A percentile compares a stretch with the other conserved stretches of the same genome.
These are phyloP conservation scores for Oncorhynchus gorbuscha DNA, from an alignment of 2,113 vertebrate species.

Conservation along the genomic window DNA sequence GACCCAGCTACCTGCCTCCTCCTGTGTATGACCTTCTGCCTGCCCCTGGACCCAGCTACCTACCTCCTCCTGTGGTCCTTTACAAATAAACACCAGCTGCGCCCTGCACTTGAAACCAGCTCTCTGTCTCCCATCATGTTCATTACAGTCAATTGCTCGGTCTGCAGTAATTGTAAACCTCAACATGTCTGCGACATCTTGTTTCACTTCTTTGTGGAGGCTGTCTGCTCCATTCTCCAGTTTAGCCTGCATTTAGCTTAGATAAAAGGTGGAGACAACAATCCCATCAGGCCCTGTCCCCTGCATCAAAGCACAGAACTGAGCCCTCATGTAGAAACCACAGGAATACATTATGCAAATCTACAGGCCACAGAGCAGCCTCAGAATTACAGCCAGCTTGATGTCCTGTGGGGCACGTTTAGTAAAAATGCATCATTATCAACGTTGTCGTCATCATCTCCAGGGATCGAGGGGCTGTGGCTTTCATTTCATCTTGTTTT, in stretches of 20 bases:
- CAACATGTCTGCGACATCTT: neutral
- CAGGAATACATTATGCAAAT: neutral
- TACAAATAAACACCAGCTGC: too few species aligned
- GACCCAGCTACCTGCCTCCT: too few species aligned
- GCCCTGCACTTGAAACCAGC: too few species aligned
- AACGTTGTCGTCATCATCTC: neutral
- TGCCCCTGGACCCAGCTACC: too few species aligned
- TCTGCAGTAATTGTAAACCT: neutral
- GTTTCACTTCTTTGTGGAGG: neutral
- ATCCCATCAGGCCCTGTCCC: neutral
- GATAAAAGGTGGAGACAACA: neutral
- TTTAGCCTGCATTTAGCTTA: neutral
- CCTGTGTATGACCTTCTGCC: too few species aligned
- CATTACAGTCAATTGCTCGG: neutral
- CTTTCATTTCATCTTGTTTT: neutral
- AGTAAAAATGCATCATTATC: neutral
- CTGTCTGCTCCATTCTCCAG: neutral
- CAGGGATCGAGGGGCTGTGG: neutral
- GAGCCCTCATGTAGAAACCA: neutral
- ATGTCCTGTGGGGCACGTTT: neutral
- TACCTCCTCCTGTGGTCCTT: too few species aligned
- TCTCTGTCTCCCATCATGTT: too few species aligned
- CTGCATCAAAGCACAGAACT: neutral
- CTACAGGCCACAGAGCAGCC: neutral
- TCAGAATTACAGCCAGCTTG: neutral